Percentiles rank a stretch among this genome's conserved stretches.
phyloP scores from a whole-genome alignment of 1,140 invertebrate species.

The Drosophila repleta region DNA sequence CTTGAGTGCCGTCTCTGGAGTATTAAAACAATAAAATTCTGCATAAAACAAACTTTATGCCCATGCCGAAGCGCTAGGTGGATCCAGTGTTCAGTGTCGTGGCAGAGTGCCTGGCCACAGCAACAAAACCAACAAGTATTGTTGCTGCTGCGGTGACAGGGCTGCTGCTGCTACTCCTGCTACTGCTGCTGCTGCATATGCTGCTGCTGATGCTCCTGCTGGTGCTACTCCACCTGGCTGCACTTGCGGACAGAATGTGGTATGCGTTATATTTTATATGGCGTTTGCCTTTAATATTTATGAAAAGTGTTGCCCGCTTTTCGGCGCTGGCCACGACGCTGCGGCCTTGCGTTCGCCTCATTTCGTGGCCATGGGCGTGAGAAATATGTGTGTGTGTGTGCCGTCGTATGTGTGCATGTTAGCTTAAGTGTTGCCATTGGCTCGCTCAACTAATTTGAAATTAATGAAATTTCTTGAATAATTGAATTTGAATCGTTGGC shows the following conservation, averaged over 20 bases:
- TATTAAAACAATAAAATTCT: constrained; percentile 52
- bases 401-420: background rate
- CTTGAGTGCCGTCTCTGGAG: constrained; percentile 28
- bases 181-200: constrained; percentile 11
- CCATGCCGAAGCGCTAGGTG: constrained; percentile 2
- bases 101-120: constrained; percentile 41
- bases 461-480: constrained; percentile 82
- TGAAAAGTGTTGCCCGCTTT: constrained; percentile 51
- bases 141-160: constrained; percentile 32
- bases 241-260: constrained; percentile 59
- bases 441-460: constrained; percentile 80
- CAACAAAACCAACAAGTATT: constrained; percentile 51
- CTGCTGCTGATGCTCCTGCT: too few species aligned
- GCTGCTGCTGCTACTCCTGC: constrained; percentile 9
- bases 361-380: constrained; percentile 40
- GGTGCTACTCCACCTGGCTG: constrained; percentile 32
- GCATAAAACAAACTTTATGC: constrained; percentile 72
- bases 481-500: constrained; percentile 79
- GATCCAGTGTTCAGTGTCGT: constrained; percentile 12
- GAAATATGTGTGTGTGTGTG: constrained; percentile 1
- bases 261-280: constrained; percentile 65
- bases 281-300: constrained; percentile 61
- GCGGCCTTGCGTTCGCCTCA: constrained; percentile 38
- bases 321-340: constrained; percentile 33
- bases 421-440: constrained; percentile 70